Conservation (phyloP, 2,113 vertebrate species). For the Grallaria varia region DNA sequence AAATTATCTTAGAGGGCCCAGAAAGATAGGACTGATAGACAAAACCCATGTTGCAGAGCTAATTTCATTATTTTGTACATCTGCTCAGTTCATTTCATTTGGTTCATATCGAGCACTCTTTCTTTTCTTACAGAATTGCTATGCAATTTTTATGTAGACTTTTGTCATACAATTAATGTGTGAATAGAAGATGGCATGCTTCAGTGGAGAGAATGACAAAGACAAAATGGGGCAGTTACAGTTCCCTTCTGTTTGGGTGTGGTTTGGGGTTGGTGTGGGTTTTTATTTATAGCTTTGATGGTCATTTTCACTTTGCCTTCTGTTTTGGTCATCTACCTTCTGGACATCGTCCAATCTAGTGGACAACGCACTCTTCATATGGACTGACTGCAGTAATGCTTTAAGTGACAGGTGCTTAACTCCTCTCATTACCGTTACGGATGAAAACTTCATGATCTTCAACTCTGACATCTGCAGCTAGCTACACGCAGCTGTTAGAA, state of each 20-base stretch:
- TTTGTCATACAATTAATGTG: not conserved
- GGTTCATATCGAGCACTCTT: not conserved
- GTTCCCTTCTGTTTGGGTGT: not conserved
- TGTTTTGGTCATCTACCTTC: not conserved
- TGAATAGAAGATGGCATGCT: not conserved
- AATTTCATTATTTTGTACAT: not conserved
- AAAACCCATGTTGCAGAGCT: not conserved
- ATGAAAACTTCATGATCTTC: not conserved
- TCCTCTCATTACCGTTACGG: not conserved
- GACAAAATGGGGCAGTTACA: not conserved
- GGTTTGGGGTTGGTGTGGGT: not conserved
- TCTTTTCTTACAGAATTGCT: not conserved
- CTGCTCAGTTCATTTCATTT: not conserved
- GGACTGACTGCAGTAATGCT: not conserved
- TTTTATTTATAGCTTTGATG: not conserved
- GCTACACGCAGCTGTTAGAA: not conserved
- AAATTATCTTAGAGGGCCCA: not conserved
- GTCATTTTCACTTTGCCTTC: not conserved
- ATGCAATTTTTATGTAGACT: not conserved
- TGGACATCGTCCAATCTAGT: not conserved
- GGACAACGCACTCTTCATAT: not conserved
- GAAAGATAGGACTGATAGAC: not conserved
- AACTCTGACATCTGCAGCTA: not conserved
- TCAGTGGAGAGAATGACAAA: not conserved
- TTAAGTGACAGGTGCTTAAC: not conserved